phyloP scores from a whole-genome alignment of 2,797 vertebrate genomes.

The Macrochelys suwanniensis region DNA sequence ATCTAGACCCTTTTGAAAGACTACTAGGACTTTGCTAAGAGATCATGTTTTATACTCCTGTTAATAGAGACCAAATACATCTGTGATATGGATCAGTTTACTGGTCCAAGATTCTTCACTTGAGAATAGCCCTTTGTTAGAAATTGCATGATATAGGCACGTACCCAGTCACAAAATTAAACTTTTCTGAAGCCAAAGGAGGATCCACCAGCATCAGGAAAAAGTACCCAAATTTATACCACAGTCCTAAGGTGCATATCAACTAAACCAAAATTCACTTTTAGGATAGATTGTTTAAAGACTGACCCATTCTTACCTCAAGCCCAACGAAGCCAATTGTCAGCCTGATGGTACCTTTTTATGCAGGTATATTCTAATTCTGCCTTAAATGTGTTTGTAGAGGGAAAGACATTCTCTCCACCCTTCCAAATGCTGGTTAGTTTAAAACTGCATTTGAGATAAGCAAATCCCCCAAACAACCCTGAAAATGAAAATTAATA shows the following conservation, averaged over 20 bases:
- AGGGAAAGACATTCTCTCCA: neutral
- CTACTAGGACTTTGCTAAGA: conserved; percentile 24
- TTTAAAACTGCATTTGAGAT: neutral
- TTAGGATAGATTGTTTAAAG: neutral
- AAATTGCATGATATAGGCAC: neutral
- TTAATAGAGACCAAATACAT: conserved; percentile 57
- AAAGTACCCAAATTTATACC: neutral
- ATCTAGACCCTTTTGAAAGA: neutral
- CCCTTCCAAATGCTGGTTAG: neutral
- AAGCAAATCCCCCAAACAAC: neutral
- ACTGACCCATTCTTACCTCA: neutral
- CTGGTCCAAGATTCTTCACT: conserved; percentile 2
- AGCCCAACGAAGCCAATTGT: neutral
- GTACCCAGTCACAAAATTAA: neutral
- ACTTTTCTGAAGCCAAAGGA: neutral
- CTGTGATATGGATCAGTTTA: conserved; percentile 8
- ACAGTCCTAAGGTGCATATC: neutral
- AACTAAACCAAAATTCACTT: neutral
- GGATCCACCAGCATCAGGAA: neutral
- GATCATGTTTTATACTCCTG: conserved; percentile 29
- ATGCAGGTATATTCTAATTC: neutral
- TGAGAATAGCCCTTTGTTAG: too few species aligned
- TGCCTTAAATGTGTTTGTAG: neutral
- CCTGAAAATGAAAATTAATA: neutral
- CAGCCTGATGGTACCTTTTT: neutral